These are phyloP conservation scores for Planiliza haematocheilus DNA, from an alignment of 2,113 vertebrate species.

Conservation along the genomic window DNA sequence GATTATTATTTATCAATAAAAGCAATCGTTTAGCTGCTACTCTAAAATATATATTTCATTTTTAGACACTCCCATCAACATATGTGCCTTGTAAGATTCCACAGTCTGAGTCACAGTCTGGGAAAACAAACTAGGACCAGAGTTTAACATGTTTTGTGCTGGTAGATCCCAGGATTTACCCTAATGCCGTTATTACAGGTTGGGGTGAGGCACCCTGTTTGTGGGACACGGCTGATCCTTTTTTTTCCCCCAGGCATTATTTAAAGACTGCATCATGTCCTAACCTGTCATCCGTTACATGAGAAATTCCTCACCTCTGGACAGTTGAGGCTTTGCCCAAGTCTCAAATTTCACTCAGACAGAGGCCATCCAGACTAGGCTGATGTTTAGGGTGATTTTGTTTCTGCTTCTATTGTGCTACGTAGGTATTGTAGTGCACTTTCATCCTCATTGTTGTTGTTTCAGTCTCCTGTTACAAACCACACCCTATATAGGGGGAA, in stretches of 20 bases:
- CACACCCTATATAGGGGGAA: slow-evolving; percentile 25
- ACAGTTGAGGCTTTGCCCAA: slow-evolving; percentile 2
- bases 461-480: slow-evolving; percentile 46
- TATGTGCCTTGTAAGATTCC: not conserved
- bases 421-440: not conserved
- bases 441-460: not conserved
- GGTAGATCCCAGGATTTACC: slow-evolving; percentile 3
- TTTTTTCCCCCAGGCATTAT: not conserved
- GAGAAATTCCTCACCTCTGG: slow-evolving; percentile 53
- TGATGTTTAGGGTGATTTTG: not conserved
- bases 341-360: slow-evolving; percentile 34
- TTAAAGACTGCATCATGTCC: slow-evolving; percentile 45
- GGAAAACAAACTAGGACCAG: not conserved
- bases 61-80: not conserved
- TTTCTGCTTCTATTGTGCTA: slow-evolving; percentile 28
- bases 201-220: slow-evolving; percentile 35
- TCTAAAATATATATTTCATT: not conserved
- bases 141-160: not conserved
- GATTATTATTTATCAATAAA: too few relatives aligned
- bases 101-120: not conserved
- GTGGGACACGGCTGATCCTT: not conserved
- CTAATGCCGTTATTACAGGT: slow-evolving; percentile 34
- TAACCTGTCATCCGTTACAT: slow-evolving; percentile 37
- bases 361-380: not conserved
- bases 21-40: too few relatives aligned